Evolutionary conservation across 1,140 invertebrate species (phyloP).

Genomic region (Ceratosolen fusciceps): DNA sequence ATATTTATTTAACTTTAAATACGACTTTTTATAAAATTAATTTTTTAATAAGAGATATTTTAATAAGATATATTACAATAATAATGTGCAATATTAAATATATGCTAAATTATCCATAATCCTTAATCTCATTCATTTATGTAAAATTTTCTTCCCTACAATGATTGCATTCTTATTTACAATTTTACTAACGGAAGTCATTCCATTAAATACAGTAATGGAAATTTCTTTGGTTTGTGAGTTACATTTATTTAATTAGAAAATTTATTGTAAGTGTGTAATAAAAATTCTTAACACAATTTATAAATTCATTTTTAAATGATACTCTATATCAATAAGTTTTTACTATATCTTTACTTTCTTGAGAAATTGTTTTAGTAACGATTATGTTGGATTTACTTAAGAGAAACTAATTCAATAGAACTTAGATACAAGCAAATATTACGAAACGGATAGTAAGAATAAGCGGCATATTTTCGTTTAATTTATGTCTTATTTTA

Average conservation of each 20-base stretch:
- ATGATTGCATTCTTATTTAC: background rate
- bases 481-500: too few relatives aligned
- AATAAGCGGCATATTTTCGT: background rate
- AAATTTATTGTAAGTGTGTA: background rate
- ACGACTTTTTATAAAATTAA: background rate
- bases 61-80: too few relatives aligned
- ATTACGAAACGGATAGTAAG: background rate
- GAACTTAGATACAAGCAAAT: background rate
- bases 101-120: background rate
- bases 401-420: background rate
- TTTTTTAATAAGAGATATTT: too few relatives aligned
- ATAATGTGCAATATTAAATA: too few relatives aligned
- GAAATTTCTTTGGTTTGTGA: background rate
- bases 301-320: background rate
- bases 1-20: background rate
- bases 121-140: background rate
- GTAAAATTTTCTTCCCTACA: background rate
- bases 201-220: background rate
- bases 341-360: too few relatives aligned
- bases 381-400: background rate
- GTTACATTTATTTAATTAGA: background rate
- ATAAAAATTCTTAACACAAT: background rate
- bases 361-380: background rate
- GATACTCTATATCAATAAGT: background rate
- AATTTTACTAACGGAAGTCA: background rate